phyloP scores from a whole-genome alignment of 2,888 invertebrate species.

The Lepidochrysops patricia region DNA sequence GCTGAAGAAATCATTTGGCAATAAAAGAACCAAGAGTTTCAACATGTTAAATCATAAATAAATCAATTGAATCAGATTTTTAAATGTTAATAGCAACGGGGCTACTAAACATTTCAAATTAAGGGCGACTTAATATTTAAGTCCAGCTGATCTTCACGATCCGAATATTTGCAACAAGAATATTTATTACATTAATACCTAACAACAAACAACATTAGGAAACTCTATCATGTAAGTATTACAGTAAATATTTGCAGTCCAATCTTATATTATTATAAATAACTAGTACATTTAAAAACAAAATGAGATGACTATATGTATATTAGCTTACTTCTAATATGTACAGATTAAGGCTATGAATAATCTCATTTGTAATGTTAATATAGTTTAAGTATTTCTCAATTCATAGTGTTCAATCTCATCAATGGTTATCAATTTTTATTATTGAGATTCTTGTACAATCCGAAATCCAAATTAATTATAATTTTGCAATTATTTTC shows the following conservation, averaged over 20 bases:
- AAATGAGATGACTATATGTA: constrained; percentile 13
- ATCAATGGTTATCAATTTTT: neutral
- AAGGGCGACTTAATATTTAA: neutral
- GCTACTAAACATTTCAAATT: neutral
- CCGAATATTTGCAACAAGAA: neutral
- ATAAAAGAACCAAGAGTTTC: constrained; percentile 10
- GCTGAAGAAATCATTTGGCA: constrained; percentile 9
- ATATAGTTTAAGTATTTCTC: constrained; percentile 46
- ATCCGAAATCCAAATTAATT: neutral
- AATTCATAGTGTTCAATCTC: constrained; percentile 26
- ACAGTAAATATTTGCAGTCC: constrained; percentile 8
- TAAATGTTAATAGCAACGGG: neutral
- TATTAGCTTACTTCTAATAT: constrained; percentile 31
- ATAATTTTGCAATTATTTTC: neutral
- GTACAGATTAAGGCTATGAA: constrained; percentile 57
- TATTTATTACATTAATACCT: neutral
- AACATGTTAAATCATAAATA: constrained; percentile 11
- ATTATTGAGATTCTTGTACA: neutral
- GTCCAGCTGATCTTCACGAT: neutral
- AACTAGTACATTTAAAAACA: constrained; percentile 9
- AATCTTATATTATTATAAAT: constrained; percentile 12
- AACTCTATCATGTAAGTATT: neutral
- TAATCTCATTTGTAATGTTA: constrained; percentile 67
- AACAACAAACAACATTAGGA: constrained; percentile 12
- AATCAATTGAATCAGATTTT: neutral